These are phyloP conservation scores for Hyalella azteca DNA, from an alignment of 2,888 invertebrate genomes.

Conservation along the genomic window DNA sequence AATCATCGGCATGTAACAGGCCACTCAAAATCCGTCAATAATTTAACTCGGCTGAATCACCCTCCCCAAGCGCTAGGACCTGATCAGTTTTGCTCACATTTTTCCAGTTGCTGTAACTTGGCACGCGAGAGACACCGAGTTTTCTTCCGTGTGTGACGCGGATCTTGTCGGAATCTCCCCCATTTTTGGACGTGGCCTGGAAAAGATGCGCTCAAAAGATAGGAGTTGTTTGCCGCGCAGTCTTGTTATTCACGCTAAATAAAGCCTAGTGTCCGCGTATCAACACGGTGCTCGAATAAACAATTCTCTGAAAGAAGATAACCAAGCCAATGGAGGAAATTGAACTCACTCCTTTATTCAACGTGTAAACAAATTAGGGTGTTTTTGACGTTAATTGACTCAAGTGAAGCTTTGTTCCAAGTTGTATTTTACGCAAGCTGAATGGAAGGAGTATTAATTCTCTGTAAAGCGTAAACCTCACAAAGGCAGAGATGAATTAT, in stretches of 20 bases:
- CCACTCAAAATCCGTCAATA: too few species aligned
- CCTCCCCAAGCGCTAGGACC: too few species aligned
- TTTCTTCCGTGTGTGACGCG: neutral
- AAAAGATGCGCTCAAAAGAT: neutral
- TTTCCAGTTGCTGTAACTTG: neutral
- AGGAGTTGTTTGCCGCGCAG: conserved; percentile 27
- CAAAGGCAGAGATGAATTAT: neutral
- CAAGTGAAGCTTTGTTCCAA: neutral
- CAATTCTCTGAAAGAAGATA: conserved; percentile 17
- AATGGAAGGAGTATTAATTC: conserved; percentile 2
- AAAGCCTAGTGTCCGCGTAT: conserved; percentile 27
- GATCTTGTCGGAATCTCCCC: conserved; percentile 12
- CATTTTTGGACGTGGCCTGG: neutral
- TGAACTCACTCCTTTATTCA: neutral
- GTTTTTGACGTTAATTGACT: conserved; percentile 25
- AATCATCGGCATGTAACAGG: too few species aligned
- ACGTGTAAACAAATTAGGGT: conserved; percentile 21
- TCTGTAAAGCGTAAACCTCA: neutral
- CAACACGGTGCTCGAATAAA: conserved; percentile 7
- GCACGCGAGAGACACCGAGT: neutral
- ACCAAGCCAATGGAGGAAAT: conserved; percentile 17
- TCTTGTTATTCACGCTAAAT: conserved; percentile 31
- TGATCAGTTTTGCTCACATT: too few species aligned
- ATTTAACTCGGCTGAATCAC: too few species aligned
- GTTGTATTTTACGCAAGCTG: conserved; percentile 7